Percentiles rank a stretch among this genome's conserved stretches.
These are phyloP conservation scores for Megaceryle torquata DNA, from an alignment of 2,113 vertebrate species.

Conservation along the genomic window DNA sequence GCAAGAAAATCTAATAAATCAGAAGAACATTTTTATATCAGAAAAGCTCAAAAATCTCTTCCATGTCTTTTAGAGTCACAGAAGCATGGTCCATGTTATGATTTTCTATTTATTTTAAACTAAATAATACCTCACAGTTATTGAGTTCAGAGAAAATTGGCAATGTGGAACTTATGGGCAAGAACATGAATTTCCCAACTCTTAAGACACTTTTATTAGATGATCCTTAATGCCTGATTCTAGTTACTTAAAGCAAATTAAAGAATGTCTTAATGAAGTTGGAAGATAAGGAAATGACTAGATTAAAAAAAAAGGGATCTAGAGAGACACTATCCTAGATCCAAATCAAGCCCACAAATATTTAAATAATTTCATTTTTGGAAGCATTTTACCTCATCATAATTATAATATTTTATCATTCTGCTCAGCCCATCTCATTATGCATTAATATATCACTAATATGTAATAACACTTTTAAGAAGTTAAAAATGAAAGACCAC, in stretches of 20 bases:
- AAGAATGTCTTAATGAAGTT: not conserved
- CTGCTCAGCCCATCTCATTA: not conserved
- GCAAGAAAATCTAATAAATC: conserved; percentile 51
- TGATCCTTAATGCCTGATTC: not conserved
- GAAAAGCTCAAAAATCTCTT: conserved; percentile 5
- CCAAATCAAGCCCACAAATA: not conserved
- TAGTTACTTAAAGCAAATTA: not conserved
- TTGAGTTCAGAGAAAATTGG: not conserved
- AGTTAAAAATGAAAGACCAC: not conserved
- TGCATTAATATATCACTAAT: not conserved
- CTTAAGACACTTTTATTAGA: not conserved
- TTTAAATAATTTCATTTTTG: not conserved
- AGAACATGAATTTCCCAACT: not conserved
- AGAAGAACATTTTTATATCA: conserved; percentile 18
- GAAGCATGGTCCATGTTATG: not conserved
- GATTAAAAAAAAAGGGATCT: not conserved
- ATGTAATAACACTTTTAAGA: not conserved
- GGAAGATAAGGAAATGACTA: not conserved
- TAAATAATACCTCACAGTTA: not conserved
- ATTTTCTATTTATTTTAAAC: conserved; percentile 37
- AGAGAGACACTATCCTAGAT: not conserved
- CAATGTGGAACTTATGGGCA: not conserved
- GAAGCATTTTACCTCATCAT: not conserved
- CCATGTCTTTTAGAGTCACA: conserved; percentile 1
- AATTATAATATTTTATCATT: not conserved